phyloP scores from a whole-genome alignment of 2,797 vertebrate genomes.

The Cyprinella venusta region DNA sequence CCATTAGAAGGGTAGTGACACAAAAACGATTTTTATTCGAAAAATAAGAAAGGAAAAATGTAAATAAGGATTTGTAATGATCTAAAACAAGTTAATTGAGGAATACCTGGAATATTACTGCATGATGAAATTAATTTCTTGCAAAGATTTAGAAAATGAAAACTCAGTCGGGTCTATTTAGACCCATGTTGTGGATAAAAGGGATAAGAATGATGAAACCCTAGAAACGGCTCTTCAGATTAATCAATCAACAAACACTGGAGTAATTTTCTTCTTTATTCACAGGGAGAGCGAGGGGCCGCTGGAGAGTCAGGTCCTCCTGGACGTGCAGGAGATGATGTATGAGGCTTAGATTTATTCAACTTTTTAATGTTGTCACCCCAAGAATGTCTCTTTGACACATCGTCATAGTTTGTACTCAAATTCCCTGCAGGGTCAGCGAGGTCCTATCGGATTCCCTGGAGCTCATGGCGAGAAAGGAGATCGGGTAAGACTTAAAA shows the following conservation, averaged over 20 bases:
- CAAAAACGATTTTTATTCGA: too few relatives aligned
- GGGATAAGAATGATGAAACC: background rate
- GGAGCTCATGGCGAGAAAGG: conserved; percentile 79
- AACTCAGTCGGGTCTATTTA: too few relatives aligned
- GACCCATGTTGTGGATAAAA: too few relatives aligned
- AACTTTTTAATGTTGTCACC: background rate
- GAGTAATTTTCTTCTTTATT: conserved; percentile 21
- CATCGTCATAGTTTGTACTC: background rate
- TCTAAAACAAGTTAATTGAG: too few relatives aligned
- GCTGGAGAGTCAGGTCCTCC: conserved; percentile 71
- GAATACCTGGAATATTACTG: too few relatives aligned
- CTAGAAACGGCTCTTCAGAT: background rate
- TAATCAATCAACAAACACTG: background rate
- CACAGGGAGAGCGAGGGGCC: conserved; percentile 75
- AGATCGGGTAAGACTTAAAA: conserved; percentile 72
- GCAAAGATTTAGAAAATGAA: too few relatives aligned
- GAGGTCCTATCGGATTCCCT: conserved; percentile 77
- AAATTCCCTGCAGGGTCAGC: conserved; percentile 72
- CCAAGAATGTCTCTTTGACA: background rate
- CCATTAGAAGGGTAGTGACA: too few relatives aligned
- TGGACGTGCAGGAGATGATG: conserved; percentile 80
- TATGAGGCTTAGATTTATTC: conserved; percentile 55
- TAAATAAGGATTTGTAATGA: too few relatives aligned
- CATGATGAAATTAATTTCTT: too few relatives aligned
- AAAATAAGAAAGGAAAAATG: too few relatives aligned